Base-by-base conservation (phyloP, 2,888 invertebrate species). In the Autographa gamma region DNA sequence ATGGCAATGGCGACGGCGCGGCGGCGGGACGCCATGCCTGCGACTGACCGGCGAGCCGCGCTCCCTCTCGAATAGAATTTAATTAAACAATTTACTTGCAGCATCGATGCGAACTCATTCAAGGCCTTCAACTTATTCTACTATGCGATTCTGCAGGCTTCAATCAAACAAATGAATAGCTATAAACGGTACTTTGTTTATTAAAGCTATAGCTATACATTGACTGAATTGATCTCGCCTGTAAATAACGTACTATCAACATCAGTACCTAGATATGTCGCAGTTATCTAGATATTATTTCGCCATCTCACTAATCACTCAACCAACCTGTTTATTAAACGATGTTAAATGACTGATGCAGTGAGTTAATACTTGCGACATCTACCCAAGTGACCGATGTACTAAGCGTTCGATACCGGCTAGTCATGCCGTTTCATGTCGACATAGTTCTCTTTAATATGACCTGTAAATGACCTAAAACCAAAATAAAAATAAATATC, bases 21-120 rank as follows among this genome's bases (percentile, higher is more conserved):
- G 54, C 54, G 54, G 75, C 88, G 83, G 85, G 93, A 87, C 93
- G 94, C 89, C 90, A 84, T 85, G 84, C 80, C 83, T 83, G 83
- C 86, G 81, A 77, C 83, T 81, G 84, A 84, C 86, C 84, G 84
- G 82, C 79, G 79, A 84, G 79, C 74, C 77, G 69, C 69, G 74
- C 76, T 75, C 84, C 77, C 84, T 76, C 83, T 81, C 83, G 65
- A 82, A 85, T 83, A 74, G 73, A 82, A 81, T 85, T 79, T 86
- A 89, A 89, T 88, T 88, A 85, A 84, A 83, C 83, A 86, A 90
- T 88, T 85, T 84, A 76, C 61, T 77, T 83, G 74, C 82, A 82
- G 80, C 80, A 80, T 80, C 81, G 79, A 83, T 83, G 82, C 81
- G 76, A 83, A 79, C 76, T 74, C 66, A 82, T 68, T 83, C 85